Base-by-base conservation (phyloP, 2,797 vertebrate genomes). In the Balearica regulorum region DNA sequence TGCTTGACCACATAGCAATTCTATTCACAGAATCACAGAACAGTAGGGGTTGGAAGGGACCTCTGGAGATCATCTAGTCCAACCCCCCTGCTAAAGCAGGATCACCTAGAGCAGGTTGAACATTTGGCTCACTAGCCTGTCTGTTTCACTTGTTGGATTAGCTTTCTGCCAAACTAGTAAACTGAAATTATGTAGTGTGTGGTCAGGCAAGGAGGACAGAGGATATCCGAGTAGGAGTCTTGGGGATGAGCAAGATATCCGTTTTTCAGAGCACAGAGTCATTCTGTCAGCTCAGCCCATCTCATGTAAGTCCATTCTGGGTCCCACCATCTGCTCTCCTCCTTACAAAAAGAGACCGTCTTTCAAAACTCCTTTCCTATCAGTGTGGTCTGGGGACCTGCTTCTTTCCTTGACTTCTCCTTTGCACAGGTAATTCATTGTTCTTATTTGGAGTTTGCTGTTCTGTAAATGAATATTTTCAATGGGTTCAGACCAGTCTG, bases 381-480 rank as follows among this genome's bases (percentile, higher is more conserved):
- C 20, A 44, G 2, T 26, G 10, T 25, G 4, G 1, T 54, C 19
- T 41, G 3, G 9, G 13, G 15, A 57, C 16, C 25, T 1, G 0
- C 15, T 83, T 31, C 37, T 57, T 79, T 83, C 24, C 16, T 77
- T 69, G 51, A 15, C 2, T 51, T 54, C 5, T 69, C 7, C 80
- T 61, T 89, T 80, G 11, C 16, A 37, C 6, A 62, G 13, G 17
- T 22, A 48, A 35, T 69, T 37, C 0, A 37, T 33, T 39, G 16
- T 11, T 44, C 28, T 77, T 57, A 24, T 37, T 57, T n/a, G 12
- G 25, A 35, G 9, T 41, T 65, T 46, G 2, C 6, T 55, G 13
- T 16, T 87, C 81, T 39, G 8, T 39, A 53, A 7, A 54, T 58
- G 0, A 55, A 16, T 57, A 44, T 70, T 93, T 89, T 70, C 33